Percentiles rank a stretch among this genome's conserved stretches.
phyloP scores from a whole-genome alignment of 1,140 invertebrate genomes.

The Stegodyphus mimosarum region DNA sequence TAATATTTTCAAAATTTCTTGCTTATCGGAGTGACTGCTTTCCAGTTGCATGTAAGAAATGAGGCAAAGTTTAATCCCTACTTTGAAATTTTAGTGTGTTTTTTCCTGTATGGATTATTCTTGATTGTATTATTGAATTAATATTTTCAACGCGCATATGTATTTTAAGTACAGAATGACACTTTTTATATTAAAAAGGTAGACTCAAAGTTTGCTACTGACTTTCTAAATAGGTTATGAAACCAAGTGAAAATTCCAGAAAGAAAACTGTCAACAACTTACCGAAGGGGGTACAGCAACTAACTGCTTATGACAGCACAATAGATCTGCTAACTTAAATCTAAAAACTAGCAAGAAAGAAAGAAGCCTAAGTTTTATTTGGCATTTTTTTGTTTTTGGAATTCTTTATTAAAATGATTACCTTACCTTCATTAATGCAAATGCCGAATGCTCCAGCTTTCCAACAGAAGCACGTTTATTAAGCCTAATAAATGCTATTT shows the following conservation, averaged over 20 bases:
- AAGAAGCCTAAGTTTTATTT: constrained; percentile 22
- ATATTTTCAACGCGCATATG: no score
- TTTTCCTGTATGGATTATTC: no score
- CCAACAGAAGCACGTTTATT: constrained; percentile 17
- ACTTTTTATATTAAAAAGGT: no score
- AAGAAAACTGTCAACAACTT: neutral
- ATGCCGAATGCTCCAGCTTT: neutral
- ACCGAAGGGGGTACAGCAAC: neutral
- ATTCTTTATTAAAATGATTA: neutral
- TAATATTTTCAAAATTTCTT: no score
- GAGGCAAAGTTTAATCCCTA: no score
- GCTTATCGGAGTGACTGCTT: no score
- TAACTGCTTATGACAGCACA: neutral
- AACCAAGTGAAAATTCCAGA: neutral
- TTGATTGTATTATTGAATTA: no score
- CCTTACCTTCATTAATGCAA: constrained; percentile 36
- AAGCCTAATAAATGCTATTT: constrained; percentile 38
- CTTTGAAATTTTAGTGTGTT: no score
- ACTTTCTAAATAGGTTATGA: neutral
- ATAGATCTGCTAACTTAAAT: constrained; percentile 4
- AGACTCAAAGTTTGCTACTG: neutral
- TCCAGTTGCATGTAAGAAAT: no score
- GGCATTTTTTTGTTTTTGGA: neutral
- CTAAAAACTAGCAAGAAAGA: constrained; percentile 20
- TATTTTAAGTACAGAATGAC: no score